Evolutionary conservation across 2,888 invertebrate species (phyloP), one percentile per base, ranked within the genome.

Genomic region (Nudaria mundana): DNA sequence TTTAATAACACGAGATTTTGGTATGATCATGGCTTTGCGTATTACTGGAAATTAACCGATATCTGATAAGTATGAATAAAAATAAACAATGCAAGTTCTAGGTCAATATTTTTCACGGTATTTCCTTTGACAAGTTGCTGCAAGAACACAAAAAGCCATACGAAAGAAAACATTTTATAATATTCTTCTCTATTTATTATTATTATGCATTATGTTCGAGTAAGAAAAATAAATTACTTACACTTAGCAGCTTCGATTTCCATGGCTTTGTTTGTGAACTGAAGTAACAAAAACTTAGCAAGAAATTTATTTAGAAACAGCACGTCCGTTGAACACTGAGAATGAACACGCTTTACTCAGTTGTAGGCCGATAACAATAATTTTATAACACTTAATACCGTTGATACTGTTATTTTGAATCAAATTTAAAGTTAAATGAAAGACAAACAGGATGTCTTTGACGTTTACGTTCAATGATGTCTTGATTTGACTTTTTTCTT

Each of bases 231-330:
- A 40, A 52, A 52, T 37, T 35, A 81, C 86, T 84, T 63, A 86
- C 86, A 71, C 80, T 82, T 82, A 38, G 63, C 80, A 24, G 65
- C 80, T 69, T 76, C 80, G 55, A 86, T 71, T 75, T 86, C 86
- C 86, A 86, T 86, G 41, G 63, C 59, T 72, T 48, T 44, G 47
- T 58, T 56, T 43, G 56, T 52, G 42, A 44, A 40, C 38, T 53
- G 39, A 44, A 48, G 39, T 35, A 56, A 57, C 53, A 55, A 48
- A 49, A 44, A 52, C n/a, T n/a, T n/a, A 50, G 43, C 20, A 7
- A 20, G 2, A 20, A 30, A 33, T 35, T 37, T 11, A n/a, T n/a
- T 16, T 40, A 40, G 30, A 41, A 42, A 37, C 42, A 32, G 39
- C 52, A 57, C 81, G 81, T 71, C 78, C 60, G 69, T 41, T 50